Conservation (phyloP, 2,113 vertebrate species). For the Heterocephalus glaber region DNA sequence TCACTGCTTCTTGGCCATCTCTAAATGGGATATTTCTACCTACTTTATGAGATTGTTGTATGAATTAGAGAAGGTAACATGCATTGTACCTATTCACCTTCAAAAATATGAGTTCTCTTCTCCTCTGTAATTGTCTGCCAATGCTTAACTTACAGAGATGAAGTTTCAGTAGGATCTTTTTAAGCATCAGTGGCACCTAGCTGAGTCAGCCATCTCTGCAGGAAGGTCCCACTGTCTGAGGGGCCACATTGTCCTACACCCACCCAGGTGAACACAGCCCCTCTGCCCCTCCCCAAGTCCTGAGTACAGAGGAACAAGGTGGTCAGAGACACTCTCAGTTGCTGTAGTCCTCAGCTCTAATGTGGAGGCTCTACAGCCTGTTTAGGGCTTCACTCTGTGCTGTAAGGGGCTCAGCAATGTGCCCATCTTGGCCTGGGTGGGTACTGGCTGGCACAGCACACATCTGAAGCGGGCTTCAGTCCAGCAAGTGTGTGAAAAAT, state of each 20-base stretch:
- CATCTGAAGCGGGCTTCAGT: not conserved
- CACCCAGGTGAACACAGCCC: not conserved
- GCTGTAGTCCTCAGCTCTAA: not conserved
- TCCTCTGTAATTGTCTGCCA: not conserved
- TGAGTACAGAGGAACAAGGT: not conserved
- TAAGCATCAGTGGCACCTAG: not conserved
- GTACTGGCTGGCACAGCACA: too few species aligned
- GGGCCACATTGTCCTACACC: accelerated
- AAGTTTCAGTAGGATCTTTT: not conserved
- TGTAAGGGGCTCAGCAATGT: not conserved
- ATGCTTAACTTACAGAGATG: conserved; percentile 19
- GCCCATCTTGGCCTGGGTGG: not conserved
- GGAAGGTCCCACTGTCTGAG: not conserved
- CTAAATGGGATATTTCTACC: not conserved
- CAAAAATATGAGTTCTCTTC: not conserved
- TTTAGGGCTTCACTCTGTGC: not conserved
- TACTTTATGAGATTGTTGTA: not conserved
- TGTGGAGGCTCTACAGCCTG: not conserved
- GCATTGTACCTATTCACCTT: not conserved
- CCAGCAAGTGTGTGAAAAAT: not conserved
- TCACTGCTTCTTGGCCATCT: not conserved
- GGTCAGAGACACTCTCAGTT: not conserved
- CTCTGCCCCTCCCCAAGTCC: not conserved
- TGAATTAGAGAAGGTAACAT: not conserved
- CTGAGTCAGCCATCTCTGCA: not conserved